Evolutionary conservation across 2,113 vertebrate genomes (phyloP).

Genomic region (Ploceus nigricollis): DNA sequence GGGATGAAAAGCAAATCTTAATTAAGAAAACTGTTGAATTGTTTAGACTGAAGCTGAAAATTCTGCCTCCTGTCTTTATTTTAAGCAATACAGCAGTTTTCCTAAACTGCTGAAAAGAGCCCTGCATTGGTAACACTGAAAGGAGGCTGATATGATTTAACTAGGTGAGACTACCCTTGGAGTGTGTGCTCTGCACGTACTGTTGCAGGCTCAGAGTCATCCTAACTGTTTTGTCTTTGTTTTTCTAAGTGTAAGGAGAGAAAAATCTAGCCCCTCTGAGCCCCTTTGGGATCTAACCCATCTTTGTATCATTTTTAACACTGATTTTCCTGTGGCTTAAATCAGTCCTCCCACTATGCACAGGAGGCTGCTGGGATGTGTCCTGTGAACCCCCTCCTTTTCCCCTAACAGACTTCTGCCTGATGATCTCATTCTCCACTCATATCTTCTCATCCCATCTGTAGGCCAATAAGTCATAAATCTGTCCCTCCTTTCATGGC

Average conservation of each 20-base stretch:
- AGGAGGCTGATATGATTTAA: not conserved
- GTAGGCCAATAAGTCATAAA: constrained; percentile 25
- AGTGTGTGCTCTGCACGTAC: not conserved
- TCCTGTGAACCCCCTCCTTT: not conserved
- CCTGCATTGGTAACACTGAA: not conserved
- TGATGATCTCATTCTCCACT: constrained; percentile 33
- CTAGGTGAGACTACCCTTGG: not conserved
- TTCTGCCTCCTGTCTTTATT: not conserved
- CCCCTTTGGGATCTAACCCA: not conserved
- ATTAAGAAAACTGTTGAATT: constrained; percentile 9
- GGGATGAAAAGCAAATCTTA: constrained; percentile 20
- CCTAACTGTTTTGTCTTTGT: not conserved
- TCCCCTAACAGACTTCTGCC: not conserved
- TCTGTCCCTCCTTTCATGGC: constrained; percentile 2
- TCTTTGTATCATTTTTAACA: not conserved
- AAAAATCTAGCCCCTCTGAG: not conserved
- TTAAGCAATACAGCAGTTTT: not conserved
- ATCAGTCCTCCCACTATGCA: not conserved
- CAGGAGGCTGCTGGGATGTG: not conserved
- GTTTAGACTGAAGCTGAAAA: not conserved
- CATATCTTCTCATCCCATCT: constrained; percentile 22
- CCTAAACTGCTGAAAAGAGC: not conserved
- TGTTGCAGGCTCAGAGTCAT: not conserved
- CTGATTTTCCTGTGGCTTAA: not conserved
- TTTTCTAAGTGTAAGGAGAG: not conserved